Base-by-base conservation (phyloP, 2,888 invertebrate genomes). In the Malacosoma neustria region DNA sequence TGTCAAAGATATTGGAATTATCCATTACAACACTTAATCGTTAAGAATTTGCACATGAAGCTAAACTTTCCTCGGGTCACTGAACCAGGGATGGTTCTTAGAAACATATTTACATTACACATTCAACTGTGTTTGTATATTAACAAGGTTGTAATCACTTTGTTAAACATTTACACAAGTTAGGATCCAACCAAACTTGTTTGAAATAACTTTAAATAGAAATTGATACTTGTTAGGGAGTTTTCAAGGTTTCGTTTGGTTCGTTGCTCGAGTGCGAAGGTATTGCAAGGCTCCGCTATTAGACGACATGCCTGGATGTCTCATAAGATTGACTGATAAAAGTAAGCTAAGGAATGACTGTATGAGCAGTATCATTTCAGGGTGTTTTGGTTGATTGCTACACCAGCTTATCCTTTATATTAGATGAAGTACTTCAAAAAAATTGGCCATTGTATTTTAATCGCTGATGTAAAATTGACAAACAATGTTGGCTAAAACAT, bases 161-260 rank as follows among this genome's bases (percentile, higher is more conserved):
- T 12, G 11, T n/a, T 2, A 3, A 11, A 2, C 33, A 38, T 30
- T 36, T 53, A 48, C 42, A 45, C 56, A 46, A 60, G 57, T 61
- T 57, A 65, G 62, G 61, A 66, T 71, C 66, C 72, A 73, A 76
- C 63, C 65, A 74, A 72, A 76, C 74, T 64, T 61, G 74, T 72
- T 68, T 65, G 45, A 37, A 35, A 33, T 14, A 13, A 29, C 14
- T n/a, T 15, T 34, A 40, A 39, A 41, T 42, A 31, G 30, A 57
- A 55, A 53, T 46, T 51, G 37, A 37, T 43, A 38, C 43, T 44
- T 54, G 42, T 36, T 2, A 0, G 2, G 2, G 32, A 14, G 7
- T 5, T 1, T 6, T 9, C 57, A 58, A 38, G 40, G 57, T 56
- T 35, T 6, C 13, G 40, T 57, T 56, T 62, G 3, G 14, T 5